Conservation (phyloP, 2,888 invertebrate species). For the Nymphalis urticae region DNA sequence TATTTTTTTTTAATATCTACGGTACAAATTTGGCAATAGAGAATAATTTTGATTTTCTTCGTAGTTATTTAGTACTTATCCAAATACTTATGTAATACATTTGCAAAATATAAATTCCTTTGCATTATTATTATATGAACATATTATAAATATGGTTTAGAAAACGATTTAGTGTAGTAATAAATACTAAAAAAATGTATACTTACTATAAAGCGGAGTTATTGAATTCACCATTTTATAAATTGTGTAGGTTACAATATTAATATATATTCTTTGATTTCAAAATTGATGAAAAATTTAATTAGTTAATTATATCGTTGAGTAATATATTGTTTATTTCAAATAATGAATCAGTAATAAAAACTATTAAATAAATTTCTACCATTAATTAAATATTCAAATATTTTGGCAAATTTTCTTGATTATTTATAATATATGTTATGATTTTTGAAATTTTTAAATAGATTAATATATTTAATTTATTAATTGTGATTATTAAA, state of each 20-base stretch:
- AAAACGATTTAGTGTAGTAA: slow-evolving; percentile 14
- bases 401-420: slow-evolving; percentile 22
- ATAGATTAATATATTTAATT: slow-evolving; percentile 10
- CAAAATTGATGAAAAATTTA: slow-evolving; percentile 3
- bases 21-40: slow-evolving; percentile 75
- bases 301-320: slow-evolving; percentile 4
- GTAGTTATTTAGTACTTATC: slow-evolving; percentile 51
- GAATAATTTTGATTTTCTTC: slow-evolving; percentile 57
- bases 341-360: slow-evolving; percentile 23
- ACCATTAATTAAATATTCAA: slow-evolving; percentile 25
- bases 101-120: slow-evolving; percentile 74
- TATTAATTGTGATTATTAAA: slow-evolving; percentile 18
- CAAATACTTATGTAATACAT: slow-evolving; percentile 48
- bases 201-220: slow-evolving; percentile 2
- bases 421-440: slow-evolving; percentile 12
- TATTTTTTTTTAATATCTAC: slow-evolving; percentile 64
- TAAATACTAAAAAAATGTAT: slow-evolving; percentile 10
- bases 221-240: slow-evolving; percentile 1
- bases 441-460: slow-evolving; percentile 23
- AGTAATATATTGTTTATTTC: slow-evolving; percentile 12
- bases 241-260: not conserved
- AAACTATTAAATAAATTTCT: slow-evolving; percentile 27
- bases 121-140: slow-evolving; percentile 52
- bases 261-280: not conserved
- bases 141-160: slow-evolving; percentile 24